Base-by-base conservation (phyloP, 2,113 vertebrate genomes). In the Oryzias melastigma region DNA sequence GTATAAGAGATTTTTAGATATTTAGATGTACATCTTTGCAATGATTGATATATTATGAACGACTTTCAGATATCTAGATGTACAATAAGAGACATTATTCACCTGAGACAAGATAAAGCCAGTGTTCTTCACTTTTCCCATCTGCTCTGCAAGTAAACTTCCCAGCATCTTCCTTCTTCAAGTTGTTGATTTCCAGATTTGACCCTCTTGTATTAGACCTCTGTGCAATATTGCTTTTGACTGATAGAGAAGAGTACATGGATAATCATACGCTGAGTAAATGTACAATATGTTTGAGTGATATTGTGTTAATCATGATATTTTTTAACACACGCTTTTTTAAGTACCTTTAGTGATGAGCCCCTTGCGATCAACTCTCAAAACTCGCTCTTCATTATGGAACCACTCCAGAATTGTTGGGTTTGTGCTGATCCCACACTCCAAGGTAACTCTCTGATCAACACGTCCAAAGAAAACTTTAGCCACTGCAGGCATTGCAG, bases 221-320 rank as follows among this genome's bases (percentile, higher is more conserved):
- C 0, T 0, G 0, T 0, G 0, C 0, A 17, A 67, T n/a, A 0
- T 14, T 1, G 19, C 0, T 0, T 0, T 0, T 0, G 0, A 71
- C 88, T 89, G 18, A 24, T 16, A 7, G 20, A 12, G 29, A 20
- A 74, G 17, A 58, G 67, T 1, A 29, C 3, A 43, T 13, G 61
- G 14, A 54, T 0, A 15, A 54, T 54, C 0, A 14, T 1, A 47
- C n/a, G 10, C 8, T 47, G n/a, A 19, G 8, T 13, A 19, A 18
- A 47, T 18, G 5, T 7, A 19, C 19, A 47, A 47, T 3, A 16
- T 5, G 19, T 18, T 16, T 41, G 5, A 4, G 1, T 52, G 13
- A 52, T 12, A 1, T 5, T 1, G 20, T 64, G n/a, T n/a, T n/a
- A n/a, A n/a, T n/a, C n/a, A n/a, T n/a, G n/a, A n/a, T 8, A 6